Evolutionary conservation across 2,888 invertebrate species (phyloP), one percentile per base, ranked within the genome.

Genomic region (Rhagium mordax): DNA sequence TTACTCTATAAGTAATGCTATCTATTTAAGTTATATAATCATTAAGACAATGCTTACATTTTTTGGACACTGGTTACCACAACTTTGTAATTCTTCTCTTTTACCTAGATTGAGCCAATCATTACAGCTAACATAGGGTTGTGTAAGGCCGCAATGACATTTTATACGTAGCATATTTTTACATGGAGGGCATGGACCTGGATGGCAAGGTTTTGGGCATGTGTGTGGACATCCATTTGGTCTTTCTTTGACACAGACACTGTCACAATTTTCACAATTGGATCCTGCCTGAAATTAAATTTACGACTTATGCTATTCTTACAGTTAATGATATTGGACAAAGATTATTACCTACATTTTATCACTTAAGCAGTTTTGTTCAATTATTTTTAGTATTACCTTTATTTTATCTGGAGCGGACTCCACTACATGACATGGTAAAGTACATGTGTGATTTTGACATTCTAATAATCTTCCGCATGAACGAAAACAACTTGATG

Each of bases 61-160:
- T 88, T 94, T 95, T 0, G 96, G 94, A 84, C 98, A 98, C 76
- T 94, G 95, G 85, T 95, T 95, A 48, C 94, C 94, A 85, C 98
- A 98, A 70, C 88, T 88, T 55, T 86, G 86, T 73, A 87, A 82
- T 76, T 86, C 85, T 60, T 89, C 88, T 47, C 89, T 86, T 65
- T 86, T 87, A 47, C 90, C 90, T 13, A 91, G 89, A 59, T 90
- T 89, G 0, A 91, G 89, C 86, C 94, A 91, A 79, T 94, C 93
- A 41, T 87, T 88, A 84, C 98, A 98, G 29, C 92, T 90, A 67
- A 95, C 90, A 81, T 95, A 94, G 3, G 95, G 89, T 77, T 94
- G 93, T 67, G 93, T 93, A 4, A 96, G 89, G 0, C 93, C 93
- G 84, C 98, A 98, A 85, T 97, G 95, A 81, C 98, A 98, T 41